phyloP scores from a whole-genome alignment of 2,113 vertebrate genomes.

The Microcebus tavaratra region DNA sequence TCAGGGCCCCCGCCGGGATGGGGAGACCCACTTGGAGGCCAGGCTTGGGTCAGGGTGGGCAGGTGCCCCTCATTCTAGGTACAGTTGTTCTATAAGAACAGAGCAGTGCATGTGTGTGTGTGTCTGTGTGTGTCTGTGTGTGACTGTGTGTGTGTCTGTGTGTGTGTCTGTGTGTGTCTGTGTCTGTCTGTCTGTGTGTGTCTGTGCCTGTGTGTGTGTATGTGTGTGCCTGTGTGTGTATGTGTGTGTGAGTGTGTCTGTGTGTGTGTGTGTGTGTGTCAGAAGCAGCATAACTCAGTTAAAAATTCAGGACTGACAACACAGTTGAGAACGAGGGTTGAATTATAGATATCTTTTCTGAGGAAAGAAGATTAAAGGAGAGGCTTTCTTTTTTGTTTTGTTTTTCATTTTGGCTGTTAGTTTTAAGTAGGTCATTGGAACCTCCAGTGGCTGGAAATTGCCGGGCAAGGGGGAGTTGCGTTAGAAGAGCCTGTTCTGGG shows the following conservation, averaged over 20 bases:
- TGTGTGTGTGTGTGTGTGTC: not conserved
- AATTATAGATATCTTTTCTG: constrained; percentile 75
- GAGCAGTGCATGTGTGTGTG: accelerated
- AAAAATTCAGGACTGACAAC: constrained; percentile 62
- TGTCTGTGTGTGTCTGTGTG: not conserved
- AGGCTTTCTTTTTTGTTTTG: constrained; percentile 62
- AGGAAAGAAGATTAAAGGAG: constrained; percentile 74
- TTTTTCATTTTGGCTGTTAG: constrained; percentile 49
- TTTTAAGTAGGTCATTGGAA: constrained; percentile 74
- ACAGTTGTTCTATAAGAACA: not conserved
- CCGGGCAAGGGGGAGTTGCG: not conserved
- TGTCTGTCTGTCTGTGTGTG: accelerated
- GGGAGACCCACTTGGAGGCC: not conserved
- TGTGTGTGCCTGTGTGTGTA: accelerated
- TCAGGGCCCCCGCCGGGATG: accelerated
- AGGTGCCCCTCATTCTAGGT: not conserved
- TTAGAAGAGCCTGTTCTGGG: accelerated
- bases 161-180: no score
- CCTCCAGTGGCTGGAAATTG: not conserved
- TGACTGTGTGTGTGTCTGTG: no score
- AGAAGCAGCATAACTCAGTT: constrained; percentile 36
- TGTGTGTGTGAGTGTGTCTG: accelerated
- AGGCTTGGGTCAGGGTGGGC: not conserved
- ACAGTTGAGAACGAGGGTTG: constrained; percentile 55
- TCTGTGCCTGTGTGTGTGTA: accelerated